Percentiles rank a stretch among this genome's conserved stretches.
Conservation (phyloP, 2,888 invertebrate genomes). For the Melangyna quadrimaculata region DNA sequence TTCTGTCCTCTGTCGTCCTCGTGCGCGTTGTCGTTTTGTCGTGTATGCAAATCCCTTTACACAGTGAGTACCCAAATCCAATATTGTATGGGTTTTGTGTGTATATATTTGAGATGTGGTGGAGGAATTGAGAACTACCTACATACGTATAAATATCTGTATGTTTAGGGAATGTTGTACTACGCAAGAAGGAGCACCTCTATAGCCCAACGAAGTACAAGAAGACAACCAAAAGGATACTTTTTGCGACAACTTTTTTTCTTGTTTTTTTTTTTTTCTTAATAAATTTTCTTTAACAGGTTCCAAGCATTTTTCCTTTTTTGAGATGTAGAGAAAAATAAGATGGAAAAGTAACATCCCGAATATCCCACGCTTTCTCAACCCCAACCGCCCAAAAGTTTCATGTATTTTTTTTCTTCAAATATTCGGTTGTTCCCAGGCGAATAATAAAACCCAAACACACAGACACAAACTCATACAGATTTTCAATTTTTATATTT, state of each 20-base stretch:
- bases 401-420: slow-evolving; percentile 16
- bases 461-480: slow-evolving; percentile 14
- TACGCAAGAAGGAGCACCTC: slow-evolving; percentile 39
- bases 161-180: slow-evolving; percentile 58
- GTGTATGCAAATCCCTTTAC: slow-evolving; percentile 70
- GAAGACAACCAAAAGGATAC: slow-evolving; percentile 58
- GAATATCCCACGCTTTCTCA: slow-evolving; percentile 55
- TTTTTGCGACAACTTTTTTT: slow-evolving; percentile 55
- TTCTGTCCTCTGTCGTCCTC: slow-evolving; percentile 4
- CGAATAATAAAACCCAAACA: slow-evolving; percentile 40
- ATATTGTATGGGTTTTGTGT: slow-evolving; percentile 66
- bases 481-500: slow-evolving; percentile 57
- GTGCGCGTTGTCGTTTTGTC: slow-evolving; percentile 36
- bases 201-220: not conserved
- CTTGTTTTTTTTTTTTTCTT: slow-evolving; percentile 10
- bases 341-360: slow-evolving; percentile 26
- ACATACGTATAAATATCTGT: not conserved
- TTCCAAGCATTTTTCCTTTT: not conserved
- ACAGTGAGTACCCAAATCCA: slow-evolving; percentile 63
- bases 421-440: slow-evolving; percentile 56
- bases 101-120: slow-evolving; percentile 68
- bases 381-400: not conserved
- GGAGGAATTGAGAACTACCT: slow-evolving; percentile 52
- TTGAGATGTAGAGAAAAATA: not conserved
- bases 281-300: slow-evolving; percentile 14